Evolutionary conservation across 2,113 vertebrate species (phyloP).

Genomic region (Centrocercus urophasianus): DNA sequence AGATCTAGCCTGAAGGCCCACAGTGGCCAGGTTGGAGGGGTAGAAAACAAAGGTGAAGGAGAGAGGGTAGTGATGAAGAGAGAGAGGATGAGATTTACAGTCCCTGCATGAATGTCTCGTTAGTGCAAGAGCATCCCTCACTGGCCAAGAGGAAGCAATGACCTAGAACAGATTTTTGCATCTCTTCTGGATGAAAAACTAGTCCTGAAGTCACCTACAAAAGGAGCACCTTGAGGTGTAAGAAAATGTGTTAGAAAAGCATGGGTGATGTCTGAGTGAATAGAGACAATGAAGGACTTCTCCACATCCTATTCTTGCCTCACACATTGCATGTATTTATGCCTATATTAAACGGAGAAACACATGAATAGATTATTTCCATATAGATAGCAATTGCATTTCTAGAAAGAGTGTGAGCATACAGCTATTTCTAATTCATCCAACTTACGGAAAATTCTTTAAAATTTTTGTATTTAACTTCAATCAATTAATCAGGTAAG

Average conservation of each 20-base stretch:
- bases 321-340: not conserved
- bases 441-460: not conserved
- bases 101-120: not conserved
- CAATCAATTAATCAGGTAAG: not conserved
- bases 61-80: not conserved
- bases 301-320: not conserved
- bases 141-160: slow-evolving; percentile 37
- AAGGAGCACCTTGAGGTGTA: not conserved
- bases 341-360: not conserved
- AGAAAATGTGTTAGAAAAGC: not conserved
- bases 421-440: not conserved
- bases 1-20: slow-evolving; percentile 12
- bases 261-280: fast-evolving
- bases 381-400: not conserved
- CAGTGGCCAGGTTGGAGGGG: not conserved
- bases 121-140: slow-evolving; percentile 54
- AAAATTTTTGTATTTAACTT: not conserved
- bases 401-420: not conserved
- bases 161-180: not conserved
- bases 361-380: not conserved
- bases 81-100: not conserved
- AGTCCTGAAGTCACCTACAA: not conserved
- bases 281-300: not conserved
- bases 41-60: not conserved
- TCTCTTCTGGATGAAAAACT: not conserved